Evolutionary conservation across 2,888 invertebrate species (phyloP).

Genomic region (Polyommatus icarus): DNA sequence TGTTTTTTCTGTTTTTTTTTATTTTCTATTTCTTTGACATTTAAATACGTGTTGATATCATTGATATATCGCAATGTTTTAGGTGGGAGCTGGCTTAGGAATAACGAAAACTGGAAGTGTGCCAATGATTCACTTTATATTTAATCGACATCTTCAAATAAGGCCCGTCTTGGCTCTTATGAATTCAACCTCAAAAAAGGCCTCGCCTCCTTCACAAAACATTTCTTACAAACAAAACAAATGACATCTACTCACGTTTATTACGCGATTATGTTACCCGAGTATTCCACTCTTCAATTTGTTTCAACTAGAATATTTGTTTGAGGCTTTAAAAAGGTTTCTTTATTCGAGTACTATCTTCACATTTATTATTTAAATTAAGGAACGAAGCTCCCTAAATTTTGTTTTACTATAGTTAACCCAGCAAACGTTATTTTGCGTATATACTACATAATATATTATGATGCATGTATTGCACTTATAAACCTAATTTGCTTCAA

Average conservation of each 20-base stretch:
- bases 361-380: not conserved
- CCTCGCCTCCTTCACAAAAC: constrained; percentile 14
- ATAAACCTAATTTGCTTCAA: too few relatives aligned
- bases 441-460: too few relatives aligned
- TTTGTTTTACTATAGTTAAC: too few relatives aligned
- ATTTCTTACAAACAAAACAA: constrained; percentile 23
- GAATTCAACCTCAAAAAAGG: constrained; percentile 7
- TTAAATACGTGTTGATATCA: not conserved
- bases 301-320: constrained; percentile 23
- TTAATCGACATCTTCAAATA: constrained; percentile 10
- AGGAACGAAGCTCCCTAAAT: not conserved
- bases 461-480: too few relatives aligned
- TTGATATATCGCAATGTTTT: not conserved
- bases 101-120: not conserved
- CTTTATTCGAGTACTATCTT: not conserved
- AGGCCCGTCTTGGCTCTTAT: not conserved
- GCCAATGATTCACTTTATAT: constrained; percentile 1
- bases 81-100: not conserved
- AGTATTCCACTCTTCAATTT: constrained; percentile 9
- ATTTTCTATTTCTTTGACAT: not conserved
- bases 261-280: constrained; percentile 8
- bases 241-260: constrained; percentile 20
- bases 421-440: too few relatives aligned
- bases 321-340: constrained; percentile 12
- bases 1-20: too few relatives aligned